phyloP scores from a whole-genome alignment of 1,140 invertebrate genomes.

The Hycleus phaleratus region DNA sequence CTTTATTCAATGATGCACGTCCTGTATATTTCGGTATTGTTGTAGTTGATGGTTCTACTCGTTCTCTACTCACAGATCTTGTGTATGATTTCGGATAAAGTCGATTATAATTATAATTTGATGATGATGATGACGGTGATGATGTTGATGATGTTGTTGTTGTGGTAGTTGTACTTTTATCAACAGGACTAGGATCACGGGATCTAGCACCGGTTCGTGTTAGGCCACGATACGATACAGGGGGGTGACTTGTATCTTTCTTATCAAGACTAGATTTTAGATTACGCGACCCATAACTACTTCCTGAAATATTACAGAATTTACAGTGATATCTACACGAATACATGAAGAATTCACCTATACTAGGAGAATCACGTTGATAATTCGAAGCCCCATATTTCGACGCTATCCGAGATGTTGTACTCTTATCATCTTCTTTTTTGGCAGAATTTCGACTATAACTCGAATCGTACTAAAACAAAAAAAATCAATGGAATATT shows the following conservation, averaged over 20 bases:
- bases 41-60: slow-evolving; percentile 26
- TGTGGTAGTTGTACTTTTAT: slow-evolving; percentile 15
- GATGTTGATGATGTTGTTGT: not conserved
- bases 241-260: slow-evolving; percentile 33
- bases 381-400: slow-evolving; percentile 27
- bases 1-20: slow-evolving; percentile 19
- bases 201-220: slow-evolving; percentile 27
- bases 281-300: slow-evolving; percentile 18
- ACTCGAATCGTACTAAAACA: slow-evolving; percentile 29
- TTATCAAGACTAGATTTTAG: slow-evolving; percentile 26
- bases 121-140: slow-evolving; percentile 15
- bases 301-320: slow-evolving; percentile 5
- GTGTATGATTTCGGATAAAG: slow-evolving; percentile 32
- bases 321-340: not conserved
- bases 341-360: not conserved
- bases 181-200: slow-evolving; percentile 36
- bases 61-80: slow-evolving; percentile 33
- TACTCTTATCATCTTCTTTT: slow-evolving; percentile 19
- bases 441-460: slow-evolving; percentile 18
- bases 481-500: not conserved
- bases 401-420: slow-evolving; percentile 19
- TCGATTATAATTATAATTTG: slow-evolving; percentile 29
- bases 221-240: slow-evolving; percentile 33
- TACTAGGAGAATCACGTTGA: slow-evolving; percentile 17
- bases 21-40: slow-evolving; percentile 35